These are phyloP conservation scores for Menura novaehollandiae DNA, from an alignment of 2,113 vertebrate genomes.

Conservation along the genomic window DNA sequence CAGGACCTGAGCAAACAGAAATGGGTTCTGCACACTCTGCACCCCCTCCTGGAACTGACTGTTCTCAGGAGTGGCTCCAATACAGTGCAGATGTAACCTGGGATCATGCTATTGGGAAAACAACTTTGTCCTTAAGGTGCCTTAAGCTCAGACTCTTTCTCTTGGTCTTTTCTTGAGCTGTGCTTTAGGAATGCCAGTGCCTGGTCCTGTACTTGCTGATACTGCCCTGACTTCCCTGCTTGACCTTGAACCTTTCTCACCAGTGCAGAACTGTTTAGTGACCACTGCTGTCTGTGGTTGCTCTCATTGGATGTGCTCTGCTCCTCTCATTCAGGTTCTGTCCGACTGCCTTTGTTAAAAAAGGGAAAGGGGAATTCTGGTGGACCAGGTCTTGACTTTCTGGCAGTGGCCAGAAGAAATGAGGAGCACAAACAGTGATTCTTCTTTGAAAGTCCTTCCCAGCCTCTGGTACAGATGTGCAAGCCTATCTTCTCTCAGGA, in stretches of 20 bases:
- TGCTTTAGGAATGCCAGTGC: not conserved
- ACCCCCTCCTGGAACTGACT: accelerated
- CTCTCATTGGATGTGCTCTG: not conserved
- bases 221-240: not conserved
- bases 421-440: not conserved
- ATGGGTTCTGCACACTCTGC: not conserved
- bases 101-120: not conserved
- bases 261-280: not conserved
- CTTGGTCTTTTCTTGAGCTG: not conserved
- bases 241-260: not conserved
- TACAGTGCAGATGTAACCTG: not conserved
- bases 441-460: not conserved
- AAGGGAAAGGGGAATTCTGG: not conserved
- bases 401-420: not conserved
- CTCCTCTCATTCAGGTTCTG: not conserved
- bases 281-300: not conserved
- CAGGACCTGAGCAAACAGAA: not conserved
- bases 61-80: not conserved
- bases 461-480: not conserved
- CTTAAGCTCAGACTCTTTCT: not conserved
- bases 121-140: not conserved
- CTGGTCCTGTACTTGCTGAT: not conserved
- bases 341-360: not conserved
- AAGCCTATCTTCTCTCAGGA: not conserved
- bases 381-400: not conserved